Conservation (phyloP, 37 sponge, comb jelly and placozoan genomes). For the Eunapius fragilis region DNA sequence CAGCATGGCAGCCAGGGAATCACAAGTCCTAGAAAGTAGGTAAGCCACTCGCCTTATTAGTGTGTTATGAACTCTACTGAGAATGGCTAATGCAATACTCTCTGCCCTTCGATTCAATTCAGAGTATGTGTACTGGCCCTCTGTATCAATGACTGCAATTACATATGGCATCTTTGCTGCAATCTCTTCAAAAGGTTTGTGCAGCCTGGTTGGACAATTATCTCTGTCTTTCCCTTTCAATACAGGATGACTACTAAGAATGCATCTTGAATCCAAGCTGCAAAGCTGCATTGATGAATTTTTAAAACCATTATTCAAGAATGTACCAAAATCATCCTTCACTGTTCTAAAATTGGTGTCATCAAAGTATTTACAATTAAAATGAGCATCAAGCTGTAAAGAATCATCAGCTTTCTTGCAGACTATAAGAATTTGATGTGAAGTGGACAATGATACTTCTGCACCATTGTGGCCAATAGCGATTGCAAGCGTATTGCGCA, state of each 20-base stretch:
- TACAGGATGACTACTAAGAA: neutral
- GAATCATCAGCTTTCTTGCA: no score
- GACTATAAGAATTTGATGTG: no score
- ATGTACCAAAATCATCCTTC: neutral
- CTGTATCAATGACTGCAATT: constrained; percentile 1
- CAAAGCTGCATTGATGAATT: neutral
- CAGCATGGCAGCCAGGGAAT: constrained; percentile 3
- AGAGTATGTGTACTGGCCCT: neutral
- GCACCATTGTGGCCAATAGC: neutral
- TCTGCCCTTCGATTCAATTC: neutral
- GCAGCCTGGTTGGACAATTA: neutral
- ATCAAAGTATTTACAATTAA: no score
- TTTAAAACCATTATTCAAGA: neutral
- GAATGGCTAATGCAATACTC: neutral
- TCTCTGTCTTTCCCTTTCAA: no score
- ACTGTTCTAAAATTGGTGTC: neutral
- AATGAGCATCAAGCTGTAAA: no score
- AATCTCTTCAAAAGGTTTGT: neutral
- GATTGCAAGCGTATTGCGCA: neutral
- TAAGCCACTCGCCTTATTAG: neutral
- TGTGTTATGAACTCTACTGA: neutral
- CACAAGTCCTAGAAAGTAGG: neutral
- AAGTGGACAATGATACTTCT: no score
- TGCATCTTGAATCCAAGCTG: neutral
- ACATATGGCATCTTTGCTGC: neutral